Evolutionary conservation across 2,113 vertebrate species (phyloP), one percentile per base, ranked within the genome.

Genomic region (Rhagologus leucostigma): DNA sequence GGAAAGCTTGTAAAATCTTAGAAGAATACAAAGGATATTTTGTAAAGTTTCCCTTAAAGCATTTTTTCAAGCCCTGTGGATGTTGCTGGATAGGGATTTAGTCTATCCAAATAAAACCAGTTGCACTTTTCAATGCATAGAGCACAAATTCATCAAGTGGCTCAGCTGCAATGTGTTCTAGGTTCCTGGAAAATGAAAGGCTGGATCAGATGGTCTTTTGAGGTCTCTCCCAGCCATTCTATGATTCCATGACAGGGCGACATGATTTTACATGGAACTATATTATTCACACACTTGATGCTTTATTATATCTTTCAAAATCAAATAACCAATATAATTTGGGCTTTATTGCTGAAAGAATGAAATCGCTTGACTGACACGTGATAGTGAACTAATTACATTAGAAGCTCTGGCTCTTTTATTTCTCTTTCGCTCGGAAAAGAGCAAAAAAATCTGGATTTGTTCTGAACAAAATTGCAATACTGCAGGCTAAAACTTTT

Each of bases 401-500:
- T 78, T 64, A 95, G 93, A 77, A 90, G 13, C 75, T 75, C 42
- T 49, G 21, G 14, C 14, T 94, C 42, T 80, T 82, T 75, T 50
- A 76, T 82, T 85, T 84, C 44, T 84, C 64, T 75, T 92, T 89
- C 0, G 6, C 49, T 78, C 3, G 26, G 64, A 56, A 92, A 92
- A 86, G 22, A 64, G 52, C 3, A 82, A 88, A 81, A 78, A 88
- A 67, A 24, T n/a, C 50, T 71, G 69, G 29, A 93, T 78, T 96
- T 90, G 29, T 78, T 78, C 93, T 57, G 59, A 70, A 68, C 19
- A 88, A 63, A 89, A 94, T 49, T 68, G 69, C 41, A 91, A 8
- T 86, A 95, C 87, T 81, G 64, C 73, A 90, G 78, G 59, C 78
- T 91, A 86, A 89, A 97, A 94, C 81, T 96, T 95, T 79, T 39